These are phyloP conservation scores for Calliphora vicina DNA, from an alignment of 1,140 invertebrate species.

Conservation along the genomic window DNA sequence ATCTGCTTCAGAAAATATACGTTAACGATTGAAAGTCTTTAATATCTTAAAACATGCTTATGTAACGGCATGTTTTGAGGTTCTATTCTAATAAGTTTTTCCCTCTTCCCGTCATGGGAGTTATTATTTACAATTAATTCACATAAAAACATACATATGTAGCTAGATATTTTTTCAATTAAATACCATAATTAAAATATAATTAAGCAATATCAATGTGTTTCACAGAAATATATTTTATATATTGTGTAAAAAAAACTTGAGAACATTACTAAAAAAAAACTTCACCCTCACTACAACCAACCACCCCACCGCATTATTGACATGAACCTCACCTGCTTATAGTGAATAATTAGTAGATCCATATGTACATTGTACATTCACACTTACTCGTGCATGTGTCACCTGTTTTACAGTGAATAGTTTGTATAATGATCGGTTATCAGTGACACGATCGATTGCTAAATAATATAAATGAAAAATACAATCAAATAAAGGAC, in stretches of 20 bases:
- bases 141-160: too few species aligned
- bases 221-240: not conserved
- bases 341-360: not conserved
- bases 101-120: too few species aligned
- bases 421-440: constrained; percentile 31
- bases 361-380: too few species aligned
- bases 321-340: constrained; percentile 7
- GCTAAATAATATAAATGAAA: not conserved
- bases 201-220: not conserved
- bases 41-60: too few species aligned
- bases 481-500: not conserved
- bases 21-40: too few species aligned
- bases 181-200: constrained; percentile 18
- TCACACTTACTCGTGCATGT: not conserved
- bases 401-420: constrained; percentile 13
- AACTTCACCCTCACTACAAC: not conserved
- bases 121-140: too few species aligned
- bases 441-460: constrained; percentile 41
- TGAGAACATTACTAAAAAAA: not conserved
- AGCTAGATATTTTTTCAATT: not conserved
- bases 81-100: too few species aligned
- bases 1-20: too few species aligned
- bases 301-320: not conserved
- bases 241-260: not conserved
- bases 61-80: too few species aligned